Evolutionary conservation across 2,888 invertebrate genomes (phyloP).

Genomic region (Acleris holmiana): DNA sequence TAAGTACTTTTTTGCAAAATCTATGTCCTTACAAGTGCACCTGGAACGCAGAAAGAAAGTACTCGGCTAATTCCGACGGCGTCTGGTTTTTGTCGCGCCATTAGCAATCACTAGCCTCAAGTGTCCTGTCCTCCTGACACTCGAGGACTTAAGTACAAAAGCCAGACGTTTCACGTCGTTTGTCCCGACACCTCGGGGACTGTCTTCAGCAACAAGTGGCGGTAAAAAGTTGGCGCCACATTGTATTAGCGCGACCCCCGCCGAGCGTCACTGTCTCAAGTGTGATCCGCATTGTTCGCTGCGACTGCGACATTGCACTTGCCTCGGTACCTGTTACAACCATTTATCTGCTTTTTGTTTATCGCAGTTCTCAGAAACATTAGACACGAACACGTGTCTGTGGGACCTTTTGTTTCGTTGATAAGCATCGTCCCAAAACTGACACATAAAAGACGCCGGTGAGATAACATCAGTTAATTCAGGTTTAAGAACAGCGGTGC

Average conservation of each 20-base stretch:
- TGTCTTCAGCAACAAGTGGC: constrained; percentile 51
- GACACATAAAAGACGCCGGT: constrained; percentile 50
- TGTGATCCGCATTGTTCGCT: constrained; percentile 62
- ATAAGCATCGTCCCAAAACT: constrained; percentile 54
- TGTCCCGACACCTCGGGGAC: constrained; percentile 71
- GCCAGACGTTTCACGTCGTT: constrained; percentile 78
- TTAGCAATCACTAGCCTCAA: constrained; percentile 48
- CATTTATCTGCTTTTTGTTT: constrained; percentile 50
- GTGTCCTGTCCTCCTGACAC: constrained; percentile 52
- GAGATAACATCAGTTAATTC: constrained; percentile 36
- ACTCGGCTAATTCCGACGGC: constrained; percentile 27
- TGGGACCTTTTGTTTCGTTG: constrained; percentile 49
- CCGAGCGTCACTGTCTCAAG: constrained; percentile 63
- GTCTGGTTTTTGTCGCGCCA: constrained; percentile 42
- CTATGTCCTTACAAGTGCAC: constrained; percentile 11
- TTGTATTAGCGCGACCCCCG: constrained; percentile 62
- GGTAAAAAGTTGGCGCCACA: constrained; percentile 77
- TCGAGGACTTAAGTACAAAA: constrained; percentile 69
- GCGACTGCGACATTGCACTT: constrained; percentile 55
- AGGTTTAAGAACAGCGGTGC: constrained; percentile 17
- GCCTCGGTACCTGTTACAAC: constrained; percentile 66
- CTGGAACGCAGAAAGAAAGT: constrained; percentile 17
- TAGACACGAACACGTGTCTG: constrained; percentile 63
- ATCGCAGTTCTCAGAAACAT: constrained; percentile 61
- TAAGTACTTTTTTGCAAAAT: constrained; percentile 12